A percentile compares a stretch with the other conserved stretches of the same genome.
Evolutionary conservation across 1,140 invertebrate genomes (phyloP).

Genomic region (Leptoteleia sp.): DNA sequence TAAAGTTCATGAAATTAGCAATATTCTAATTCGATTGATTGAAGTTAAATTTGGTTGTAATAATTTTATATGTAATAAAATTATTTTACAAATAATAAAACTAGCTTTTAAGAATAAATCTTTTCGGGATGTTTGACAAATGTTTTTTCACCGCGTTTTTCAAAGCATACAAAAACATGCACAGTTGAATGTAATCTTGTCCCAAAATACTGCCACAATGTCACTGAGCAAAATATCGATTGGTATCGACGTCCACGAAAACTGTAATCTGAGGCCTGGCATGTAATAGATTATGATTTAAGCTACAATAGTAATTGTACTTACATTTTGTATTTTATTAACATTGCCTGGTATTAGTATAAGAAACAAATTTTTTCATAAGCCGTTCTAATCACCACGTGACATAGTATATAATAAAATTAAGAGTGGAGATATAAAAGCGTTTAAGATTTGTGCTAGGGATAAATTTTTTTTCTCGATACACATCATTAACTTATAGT

Average conservation of each 20-base stretch:
- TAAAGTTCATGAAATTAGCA: too few relatives aligned
- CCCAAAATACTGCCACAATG: constrained; percentile 20
- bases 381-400: constrained; percentile 50
- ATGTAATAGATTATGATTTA: constrained; percentile 79
- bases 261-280: constrained; percentile 72
- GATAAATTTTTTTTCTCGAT: constrained; percentile 40
- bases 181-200: constrained; percentile 9
- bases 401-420: constrained; percentile 48
- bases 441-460: constrained; percentile 26
- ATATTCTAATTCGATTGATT: too few relatives aligned
- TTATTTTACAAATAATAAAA: too few relatives aligned
- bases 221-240: constrained; percentile 14
- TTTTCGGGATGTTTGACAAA: constrained; percentile 8
- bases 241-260: constrained; percentile 39
- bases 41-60: too few relatives aligned
- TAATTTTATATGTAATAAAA: too few relatives aligned
- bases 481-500: constrained; percentile 60
- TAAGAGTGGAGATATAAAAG: constrained; percentile 26
- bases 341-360: constrained; percentile 71
- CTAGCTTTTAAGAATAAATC: too few relatives aligned
- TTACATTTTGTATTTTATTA: constrained; percentile 79
- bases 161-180: neutral
- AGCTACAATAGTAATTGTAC: constrained; percentile 81
- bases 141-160: constrained; percentile 11
- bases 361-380: constrained; percentile 49